Conservation (phyloP, 2,888 invertebrate species). For the Drosophila limbata region DNA sequence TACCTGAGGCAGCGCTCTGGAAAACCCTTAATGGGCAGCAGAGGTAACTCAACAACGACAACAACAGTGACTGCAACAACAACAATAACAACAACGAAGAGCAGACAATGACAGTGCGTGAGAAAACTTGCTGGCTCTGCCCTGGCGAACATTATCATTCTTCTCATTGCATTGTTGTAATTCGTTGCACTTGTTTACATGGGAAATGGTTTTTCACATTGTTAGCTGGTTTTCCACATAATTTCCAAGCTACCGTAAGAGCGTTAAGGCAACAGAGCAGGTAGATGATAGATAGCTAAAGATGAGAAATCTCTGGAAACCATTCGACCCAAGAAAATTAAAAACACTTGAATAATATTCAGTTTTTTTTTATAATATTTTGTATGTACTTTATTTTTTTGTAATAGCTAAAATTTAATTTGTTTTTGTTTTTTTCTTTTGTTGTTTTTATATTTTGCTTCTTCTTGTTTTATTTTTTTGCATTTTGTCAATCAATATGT, state of each 20-base stretch:
- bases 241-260: conserved; percentile 41
- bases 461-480: conserved; percentile 22
- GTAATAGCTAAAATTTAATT: conserved; percentile 60
- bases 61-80: conserved; percentile 1
- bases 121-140: conserved; percentile 67
- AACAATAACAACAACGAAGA: conserved; percentile 23
- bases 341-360: not conserved
- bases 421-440: conserved; percentile 50
- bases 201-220: conserved; percentile 68
- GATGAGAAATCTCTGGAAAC: conserved; percentile 17
- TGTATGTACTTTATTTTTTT: conserved; percentile 72
- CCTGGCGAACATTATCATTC: conserved; percentile 48
- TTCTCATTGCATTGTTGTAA: conserved; percentile 37
- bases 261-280: conserved; percentile 14
- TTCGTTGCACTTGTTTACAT: conserved; percentile 79
- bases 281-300: conserved; percentile 17
- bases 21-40: conserved; percentile 69
- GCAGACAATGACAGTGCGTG: conserved; percentile 66
- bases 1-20: conserved; percentile 58
- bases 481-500: conserved; percentile 37
- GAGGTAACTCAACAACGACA: conserved; percentile 9
- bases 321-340: conserved; percentile 14
- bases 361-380: conserved; percentile 50
- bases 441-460: conserved; percentile 17
- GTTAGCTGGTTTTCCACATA: conserved; percentile 55